phyloP scores from a whole-genome alignment of 2,797 vertebrate species.

The Adrianichthys oophorus region DNA sequence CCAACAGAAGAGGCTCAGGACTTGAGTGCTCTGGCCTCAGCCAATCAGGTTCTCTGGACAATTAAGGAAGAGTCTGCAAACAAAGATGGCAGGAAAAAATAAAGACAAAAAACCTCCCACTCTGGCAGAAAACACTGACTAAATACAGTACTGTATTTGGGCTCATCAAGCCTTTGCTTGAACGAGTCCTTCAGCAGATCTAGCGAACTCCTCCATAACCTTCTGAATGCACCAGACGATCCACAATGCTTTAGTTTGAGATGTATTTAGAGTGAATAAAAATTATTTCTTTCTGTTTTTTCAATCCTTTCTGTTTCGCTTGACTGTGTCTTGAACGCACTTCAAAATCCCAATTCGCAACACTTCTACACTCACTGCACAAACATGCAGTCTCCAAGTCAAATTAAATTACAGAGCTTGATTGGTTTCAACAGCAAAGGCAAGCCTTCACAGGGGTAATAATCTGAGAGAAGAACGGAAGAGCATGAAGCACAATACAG shows the following conservation, averaged over 20 bases:
- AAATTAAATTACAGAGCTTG: constrained; percentile 13
- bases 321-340: constrained; percentile 3
- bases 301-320: constrained; percentile 1
- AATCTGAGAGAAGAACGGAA: constrained; percentile 6
- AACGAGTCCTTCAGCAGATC: constrained; percentile 12
- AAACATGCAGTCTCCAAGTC: constrained; percentile 17
- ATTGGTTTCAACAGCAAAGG: constrained; percentile 24
- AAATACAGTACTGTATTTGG: too few species aligned
- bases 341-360: constrained; percentile 22
- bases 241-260: constrained; percentile 17
- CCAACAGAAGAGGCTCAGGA: too few species aligned
- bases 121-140: too few species aligned
- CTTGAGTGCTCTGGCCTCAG: too few species aligned
- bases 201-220: constrained; percentile 23
- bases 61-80: too few species aligned
- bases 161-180: too few species aligned
- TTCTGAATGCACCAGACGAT: constrained; percentile 40
- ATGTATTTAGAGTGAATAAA: constrained; percentile 17
- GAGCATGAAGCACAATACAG: neutral
- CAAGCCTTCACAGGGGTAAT: constrained; percentile 2
- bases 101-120: too few species aligned
- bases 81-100: too few species aligned
- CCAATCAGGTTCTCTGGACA: too few species aligned
- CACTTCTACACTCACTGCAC: constrained; percentile 17
- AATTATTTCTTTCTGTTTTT: constrained; percentile 9